These are phyloP conservation scores for Aegithalos caudatus DNA, from an alignment of 2,113 vertebrate genomes.

Conservation along the genomic window DNA sequence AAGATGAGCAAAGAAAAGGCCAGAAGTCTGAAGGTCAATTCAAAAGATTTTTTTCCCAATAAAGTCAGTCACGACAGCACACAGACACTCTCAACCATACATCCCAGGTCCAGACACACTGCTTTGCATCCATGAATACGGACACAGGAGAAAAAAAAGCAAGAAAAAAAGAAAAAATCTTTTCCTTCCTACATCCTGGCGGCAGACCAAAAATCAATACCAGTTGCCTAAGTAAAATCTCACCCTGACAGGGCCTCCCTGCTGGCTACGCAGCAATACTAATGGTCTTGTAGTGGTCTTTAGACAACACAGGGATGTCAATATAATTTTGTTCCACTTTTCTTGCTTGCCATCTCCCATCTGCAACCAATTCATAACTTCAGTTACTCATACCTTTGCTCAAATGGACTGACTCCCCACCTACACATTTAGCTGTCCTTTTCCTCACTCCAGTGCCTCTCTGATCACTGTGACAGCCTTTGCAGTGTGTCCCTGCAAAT, in stretches of 20 bases:
- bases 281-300: constrained; percentile 70
- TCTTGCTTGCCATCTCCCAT: constrained; percentile 75
- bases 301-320: constrained; percentile 71
- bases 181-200: constrained; percentile 27
- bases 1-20: background rate
- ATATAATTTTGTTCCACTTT: constrained; percentile 80
- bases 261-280: constrained; percentile 61
- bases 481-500: constrained; percentile 74
- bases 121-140: background rate
- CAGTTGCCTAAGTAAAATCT: constrained; percentile 72
- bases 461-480: constrained; percentile 78
- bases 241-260: constrained; percentile 63
- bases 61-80: background rate
- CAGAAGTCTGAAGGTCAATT: background rate
- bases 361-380: constrained; percentile 77
- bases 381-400: constrained; percentile 74
- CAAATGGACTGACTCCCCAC: constrained; percentile 56
- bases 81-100: background rate
- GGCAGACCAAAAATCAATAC: constrained; percentile 72
- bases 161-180: background rate
- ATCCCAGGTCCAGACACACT: background rate
- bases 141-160: background rate
- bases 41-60: background rate
- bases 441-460: constrained; percentile 70
- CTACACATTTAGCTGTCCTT: constrained; percentile 57